These are phyloP conservation scores for Neuroterus valhalla DNA, from an alignment of 1,140 invertebrate genomes.

Conservation along the genomic window DNA sequence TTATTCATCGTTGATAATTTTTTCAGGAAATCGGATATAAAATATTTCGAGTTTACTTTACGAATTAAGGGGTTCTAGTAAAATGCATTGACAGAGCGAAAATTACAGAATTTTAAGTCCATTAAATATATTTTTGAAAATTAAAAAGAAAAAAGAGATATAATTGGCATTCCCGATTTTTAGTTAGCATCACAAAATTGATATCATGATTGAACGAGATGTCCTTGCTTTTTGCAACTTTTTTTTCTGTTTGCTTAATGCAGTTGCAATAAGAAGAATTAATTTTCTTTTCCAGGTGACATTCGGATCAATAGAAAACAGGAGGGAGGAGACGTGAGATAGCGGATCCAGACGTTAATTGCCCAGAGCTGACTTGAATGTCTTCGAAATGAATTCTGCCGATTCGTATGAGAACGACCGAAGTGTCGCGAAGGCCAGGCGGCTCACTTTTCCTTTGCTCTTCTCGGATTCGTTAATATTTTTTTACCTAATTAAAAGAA, in stretches of 20 bases:
- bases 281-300: constrained; percentile 6
- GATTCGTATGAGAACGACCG: constrained; percentile 48
- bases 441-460: constrained; percentile 64
- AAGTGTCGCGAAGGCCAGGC: constrained; percentile 65
- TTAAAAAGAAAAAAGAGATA: too few species aligned
- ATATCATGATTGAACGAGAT: background rate
- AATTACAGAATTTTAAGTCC: too few species aligned
- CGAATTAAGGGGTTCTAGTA: background rate
- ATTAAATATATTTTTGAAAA: too few species aligned
- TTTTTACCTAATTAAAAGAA: background rate
- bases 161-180: background rate
- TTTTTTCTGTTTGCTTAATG: background rate
- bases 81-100: background rate
- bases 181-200: background rate
- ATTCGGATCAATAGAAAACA: background rate
- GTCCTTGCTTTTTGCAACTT: background rate
- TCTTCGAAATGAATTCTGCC: constrained; percentile 47
- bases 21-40: background rate
- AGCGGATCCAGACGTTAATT: constrained; percentile 31
- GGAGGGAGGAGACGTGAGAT: background rate
- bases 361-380: background rate
- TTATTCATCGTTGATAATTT: background rate
- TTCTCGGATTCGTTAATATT: constrained; percentile 34
- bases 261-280: background rate
- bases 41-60: background rate